Evolutionary conservation across 2,888 invertebrate species (phyloP), one percentile per base, ranked within the genome.

Genomic region (Axea sp.): DNA sequence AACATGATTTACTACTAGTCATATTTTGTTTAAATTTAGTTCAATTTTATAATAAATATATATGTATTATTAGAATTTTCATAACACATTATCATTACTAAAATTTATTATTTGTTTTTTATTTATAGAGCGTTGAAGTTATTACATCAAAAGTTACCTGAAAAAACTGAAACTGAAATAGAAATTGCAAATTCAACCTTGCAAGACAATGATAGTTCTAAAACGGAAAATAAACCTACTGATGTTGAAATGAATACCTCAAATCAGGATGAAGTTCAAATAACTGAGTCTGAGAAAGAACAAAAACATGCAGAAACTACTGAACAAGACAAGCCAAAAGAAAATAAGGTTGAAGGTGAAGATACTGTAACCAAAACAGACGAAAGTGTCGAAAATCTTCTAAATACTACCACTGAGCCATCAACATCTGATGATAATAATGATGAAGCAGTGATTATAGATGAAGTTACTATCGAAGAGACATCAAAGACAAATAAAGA

Each of bases 271-370:
- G 62, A 77, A 51, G 62, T 57, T 24, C 60, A 51, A 41, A 74
- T 72, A 57, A 82, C 85, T 77, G 75, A 67, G 31, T 17, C 31
- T 1, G 41, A 57, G 0, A 28, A 73, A 45, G 65, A 33, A 41
- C 28, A 64, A 78, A 74, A 41, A 17, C 8, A 11, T 7, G 6
- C 45, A 51, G n/a, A 76, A 68, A 26, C 39, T 28, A 37, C 53
- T 3, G 75, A 84, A 75, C 68, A 79, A 78, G 69, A 83, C 75
- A 73, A 80, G 78, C 35, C 26, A 81, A 83, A 86, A 75, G 85
- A 88, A 43, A 78, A 88, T 2, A 87, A 88, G 19, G 43, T 33
- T 5, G 33, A 39, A 9, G 59, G 43, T 6, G 55, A 11, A n/a
- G 4, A n/a, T n/a, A n/a, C n/a, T n/a, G n/a, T 28, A 3, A 26